phyloP scores from a whole-genome alignment of 2,113 vertebrate genomes.

The Amphiprion ocellaris region DNA sequence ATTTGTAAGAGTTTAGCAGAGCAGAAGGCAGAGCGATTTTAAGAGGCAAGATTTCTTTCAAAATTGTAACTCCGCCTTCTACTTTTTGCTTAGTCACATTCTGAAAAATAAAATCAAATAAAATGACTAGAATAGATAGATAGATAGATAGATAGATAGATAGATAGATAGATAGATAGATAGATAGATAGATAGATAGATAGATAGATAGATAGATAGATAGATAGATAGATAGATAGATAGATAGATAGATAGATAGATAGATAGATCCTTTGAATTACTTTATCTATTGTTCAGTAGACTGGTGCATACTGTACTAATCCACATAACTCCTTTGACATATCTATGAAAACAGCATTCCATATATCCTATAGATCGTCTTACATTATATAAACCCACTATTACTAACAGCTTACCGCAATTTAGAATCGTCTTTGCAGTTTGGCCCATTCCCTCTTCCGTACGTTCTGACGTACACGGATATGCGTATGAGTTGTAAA shows the following conservation, averaged over 20 bases:
- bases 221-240: conserved; percentile 35
- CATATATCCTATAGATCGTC: too few relatives aligned
- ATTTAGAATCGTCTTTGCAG: neutral
- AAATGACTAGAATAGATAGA: conserved; percentile 11
- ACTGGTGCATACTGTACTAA: too few relatives aligned
- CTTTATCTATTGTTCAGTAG: too few relatives aligned
- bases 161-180: conserved; percentile 15
- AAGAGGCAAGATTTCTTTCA: conserved; percentile 30
- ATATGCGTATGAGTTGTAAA: conserved; percentile 73
- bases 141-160: conserved; percentile 9
- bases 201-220: conserved; percentile 27
- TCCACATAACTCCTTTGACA: too few relatives aligned
- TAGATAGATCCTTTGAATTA: too few relatives aligned
- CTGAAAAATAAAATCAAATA: conserved; percentile 27
- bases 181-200: neutral
- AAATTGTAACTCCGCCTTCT: conserved; percentile 44
- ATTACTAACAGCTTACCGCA: neutral
- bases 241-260: conserved; percentile 33
- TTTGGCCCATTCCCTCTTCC: conserved; percentile 41
- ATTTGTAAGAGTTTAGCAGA: conserved; percentile 34
- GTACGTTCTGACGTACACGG: conserved; percentile 41
- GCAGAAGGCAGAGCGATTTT: conserved; percentile 47
- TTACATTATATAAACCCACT: too few relatives aligned
- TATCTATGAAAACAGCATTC: too few relatives aligned
- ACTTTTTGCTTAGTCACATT: conserved; percentile 62